phyloP scores from a whole-genome alignment of 2,113 vertebrate genomes.

The Percopsis transmontana region DNA sequence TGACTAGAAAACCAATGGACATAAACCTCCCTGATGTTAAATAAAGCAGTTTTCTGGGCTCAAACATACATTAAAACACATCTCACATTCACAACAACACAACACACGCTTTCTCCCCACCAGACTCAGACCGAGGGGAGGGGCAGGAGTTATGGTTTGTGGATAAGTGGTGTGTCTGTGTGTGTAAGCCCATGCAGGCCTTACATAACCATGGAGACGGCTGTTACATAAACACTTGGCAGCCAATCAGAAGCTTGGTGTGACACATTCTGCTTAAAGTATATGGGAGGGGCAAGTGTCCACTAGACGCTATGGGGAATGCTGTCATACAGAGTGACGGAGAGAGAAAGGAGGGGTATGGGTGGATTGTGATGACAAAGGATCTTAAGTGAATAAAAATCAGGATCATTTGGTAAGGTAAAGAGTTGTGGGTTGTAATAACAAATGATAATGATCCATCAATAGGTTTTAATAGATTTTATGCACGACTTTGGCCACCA shows the following conservation, averaged over 20 bases:
- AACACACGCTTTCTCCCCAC: conserved; percentile 34
- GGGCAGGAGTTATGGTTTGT: too few species aligned
- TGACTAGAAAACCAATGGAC: background rate
- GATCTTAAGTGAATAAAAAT: too few species aligned
- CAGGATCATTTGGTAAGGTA: too few species aligned
- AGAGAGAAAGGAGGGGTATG: background rate
- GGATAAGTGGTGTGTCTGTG: too few species aligned
- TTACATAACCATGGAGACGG: conserved; percentile 72
- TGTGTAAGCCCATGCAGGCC: conserved; percentile 57
- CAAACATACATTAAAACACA: background rate
- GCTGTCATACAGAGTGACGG: conserved; percentile 6
- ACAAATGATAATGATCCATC: too few species aligned
- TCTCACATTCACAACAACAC: background rate
- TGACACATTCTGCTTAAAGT: conserved; percentile 35
- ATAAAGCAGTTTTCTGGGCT: background rate
- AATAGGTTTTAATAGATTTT: too few species aligned
- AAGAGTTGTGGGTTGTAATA: background rate
- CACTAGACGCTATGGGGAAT: too few species aligned
- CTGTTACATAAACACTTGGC: conserved; percentile 68
- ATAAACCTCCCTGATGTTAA: background rate
- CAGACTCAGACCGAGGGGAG: conserved; percentile 28
- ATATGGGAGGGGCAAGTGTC: conserved; percentile 36
- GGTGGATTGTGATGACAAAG: background rate
- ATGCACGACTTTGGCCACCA: background rate
- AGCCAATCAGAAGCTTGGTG: conserved; percentile 60